phyloP scores from a whole-genome alignment of 2,797 vertebrate species.

The Gadopsis bispinosus region DNA sequence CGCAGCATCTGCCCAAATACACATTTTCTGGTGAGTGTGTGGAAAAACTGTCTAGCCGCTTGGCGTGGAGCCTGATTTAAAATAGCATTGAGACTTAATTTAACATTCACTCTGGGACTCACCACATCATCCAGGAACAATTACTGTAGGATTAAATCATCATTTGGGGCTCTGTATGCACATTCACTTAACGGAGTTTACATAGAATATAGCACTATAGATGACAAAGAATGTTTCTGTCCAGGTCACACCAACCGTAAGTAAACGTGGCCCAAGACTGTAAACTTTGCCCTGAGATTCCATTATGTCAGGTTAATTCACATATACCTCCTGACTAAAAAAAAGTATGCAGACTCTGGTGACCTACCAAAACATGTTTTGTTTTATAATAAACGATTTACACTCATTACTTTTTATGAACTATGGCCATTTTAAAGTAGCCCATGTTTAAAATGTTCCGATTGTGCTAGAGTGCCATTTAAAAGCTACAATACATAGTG shows the following conservation, averaged over 20 bases:
- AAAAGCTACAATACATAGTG: background rate
- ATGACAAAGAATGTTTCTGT: constrained; percentile 52
- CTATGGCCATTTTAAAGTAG: background rate
- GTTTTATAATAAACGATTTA: constrained; percentile 28
- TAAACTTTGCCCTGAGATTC: constrained; percentile 41
- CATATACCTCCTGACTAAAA: constrained; percentile 21
- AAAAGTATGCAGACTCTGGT: background rate
- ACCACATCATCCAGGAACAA: constrained; percentile 62
- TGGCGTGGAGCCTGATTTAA: constrained; percentile 73
- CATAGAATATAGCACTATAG: constrained; percentile 52
- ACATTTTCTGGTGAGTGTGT: constrained; percentile 47
- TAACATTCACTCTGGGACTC: constrained; percentile 65
- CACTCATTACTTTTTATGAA: background rate
- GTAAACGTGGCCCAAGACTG: constrained; percentile 19
- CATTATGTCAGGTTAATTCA: constrained; percentile 57
- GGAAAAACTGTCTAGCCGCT: constrained; percentile 39
- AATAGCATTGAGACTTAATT: constrained; percentile 71
- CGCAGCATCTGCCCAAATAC: constrained; percentile 58
- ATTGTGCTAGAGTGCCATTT: background rate
- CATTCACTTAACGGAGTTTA: constrained; percentile 77
- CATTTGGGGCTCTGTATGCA: constrained; percentile 67
- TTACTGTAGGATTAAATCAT: constrained; percentile 78
- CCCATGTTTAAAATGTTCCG: background rate
- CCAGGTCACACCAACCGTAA: constrained; percentile 22
- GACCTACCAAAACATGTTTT: constrained; percentile 8